phyloP scores from a whole-genome alignment of 2,888 invertebrate species.

The Steinernema scapterisci region DNA sequence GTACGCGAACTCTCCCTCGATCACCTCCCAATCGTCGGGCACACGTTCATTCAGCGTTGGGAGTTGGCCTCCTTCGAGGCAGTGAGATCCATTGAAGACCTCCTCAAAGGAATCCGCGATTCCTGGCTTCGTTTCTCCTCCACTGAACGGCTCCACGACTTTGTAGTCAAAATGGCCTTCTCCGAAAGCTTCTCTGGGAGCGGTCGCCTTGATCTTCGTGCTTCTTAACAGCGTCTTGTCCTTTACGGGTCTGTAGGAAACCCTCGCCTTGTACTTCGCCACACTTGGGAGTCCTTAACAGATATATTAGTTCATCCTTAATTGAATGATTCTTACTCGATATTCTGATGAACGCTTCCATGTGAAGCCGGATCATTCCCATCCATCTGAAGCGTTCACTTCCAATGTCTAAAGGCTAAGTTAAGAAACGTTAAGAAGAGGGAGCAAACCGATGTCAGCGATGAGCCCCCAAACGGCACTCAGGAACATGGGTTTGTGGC shows the following conservation, averaged over 20 bases:
- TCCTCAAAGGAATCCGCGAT: slow-evolving; percentile 34
- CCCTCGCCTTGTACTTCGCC: slow-evolving; percentile 48
- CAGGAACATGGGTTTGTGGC: slow-evolving; percentile 52
- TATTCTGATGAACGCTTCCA: slow-evolving; percentile 55
- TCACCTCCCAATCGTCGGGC: slow-evolving; percentile 44
- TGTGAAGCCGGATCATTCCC: slow-evolving; percentile 55
- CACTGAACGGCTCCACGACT: slow-evolving; percentile 34
- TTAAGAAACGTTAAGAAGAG: too few species aligned
- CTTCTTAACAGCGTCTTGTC: slow-evolving; percentile 44
- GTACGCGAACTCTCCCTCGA: slow-evolving; percentile 52
- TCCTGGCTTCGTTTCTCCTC: background rate
- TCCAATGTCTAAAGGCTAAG: slow-evolving; percentile 43
- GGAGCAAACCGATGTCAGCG: slow-evolving; percentile 62
- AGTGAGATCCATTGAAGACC: slow-evolving; percentile 35
- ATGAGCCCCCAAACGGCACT: slow-evolving; percentile 54
- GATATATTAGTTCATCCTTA: background rate
- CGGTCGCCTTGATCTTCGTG: slow-evolving; percentile 43
- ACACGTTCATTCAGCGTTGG: slow-evolving; percentile 47
- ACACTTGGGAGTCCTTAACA: slow-evolving; percentile 48
- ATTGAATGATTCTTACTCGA: slow-evolving; percentile 38
- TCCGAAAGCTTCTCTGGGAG: slow-evolving; percentile 45
- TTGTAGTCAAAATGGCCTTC: slow-evolving; percentile 46
- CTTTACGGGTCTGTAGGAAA: slow-evolving; percentile 53
- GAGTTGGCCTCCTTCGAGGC: slow-evolving; percentile 14
- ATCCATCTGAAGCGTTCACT: slow-evolving; percentile 57